phyloP scores from a whole-genome alignment of 2,888 invertebrate species.

The Apodemia zela region DNA sequence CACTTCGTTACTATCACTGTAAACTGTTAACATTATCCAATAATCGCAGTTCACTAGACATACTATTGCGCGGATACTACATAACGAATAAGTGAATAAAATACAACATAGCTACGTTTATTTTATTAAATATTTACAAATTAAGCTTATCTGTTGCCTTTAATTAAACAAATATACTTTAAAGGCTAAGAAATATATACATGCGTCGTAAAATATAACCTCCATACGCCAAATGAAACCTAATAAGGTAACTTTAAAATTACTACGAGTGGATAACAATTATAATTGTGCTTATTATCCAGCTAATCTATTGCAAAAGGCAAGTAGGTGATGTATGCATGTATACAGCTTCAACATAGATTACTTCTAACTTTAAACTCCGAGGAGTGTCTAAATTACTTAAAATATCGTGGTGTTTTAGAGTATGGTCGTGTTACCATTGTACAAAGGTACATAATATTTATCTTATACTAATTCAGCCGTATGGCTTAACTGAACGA shows the following conservation, averaged over 20 bases:
- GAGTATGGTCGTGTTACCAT: conserved; percentile 28
- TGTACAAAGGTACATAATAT: conserved; percentile 4
- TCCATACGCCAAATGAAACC: conserved; percentile 43
- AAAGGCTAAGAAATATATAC: conserved; percentile 28
- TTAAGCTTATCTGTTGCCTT: conserved; percentile 32
- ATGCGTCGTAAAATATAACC: conserved; percentile 27
- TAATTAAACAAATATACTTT: conserved; percentile 29
- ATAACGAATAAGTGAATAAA: conserved; percentile 23
- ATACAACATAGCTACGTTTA: conserved; percentile 23
- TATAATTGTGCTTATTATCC: conserved; percentile 41
- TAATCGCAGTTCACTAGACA: conserved; percentile 39
- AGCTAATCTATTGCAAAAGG: conserved; percentile 56
- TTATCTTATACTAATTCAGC: conserved; percentile 8
- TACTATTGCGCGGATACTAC: conserved; percentile 27
- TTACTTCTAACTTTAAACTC: conserved; percentile 30
- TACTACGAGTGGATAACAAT: conserved; percentile 37
- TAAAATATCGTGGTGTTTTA: conserved; percentile 64
- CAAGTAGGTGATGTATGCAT: conserved; percentile 71
- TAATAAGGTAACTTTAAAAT: conserved; percentile 62
- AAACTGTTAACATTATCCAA: conserved; percentile 46
- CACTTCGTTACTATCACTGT: conserved; percentile 71
- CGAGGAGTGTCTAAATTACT: conserved; percentile 36
- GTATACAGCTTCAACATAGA: conserved; percentile 41
- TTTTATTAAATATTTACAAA: conserved; percentile 42
- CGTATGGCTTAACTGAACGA: conserved; percentile 30